A percentile compares a stretch with the other conserved stretches of the same genome.
Conservation (phyloP, 2,113 vertebrate species). For the Tragelaphus strepsiceros region DNA sequence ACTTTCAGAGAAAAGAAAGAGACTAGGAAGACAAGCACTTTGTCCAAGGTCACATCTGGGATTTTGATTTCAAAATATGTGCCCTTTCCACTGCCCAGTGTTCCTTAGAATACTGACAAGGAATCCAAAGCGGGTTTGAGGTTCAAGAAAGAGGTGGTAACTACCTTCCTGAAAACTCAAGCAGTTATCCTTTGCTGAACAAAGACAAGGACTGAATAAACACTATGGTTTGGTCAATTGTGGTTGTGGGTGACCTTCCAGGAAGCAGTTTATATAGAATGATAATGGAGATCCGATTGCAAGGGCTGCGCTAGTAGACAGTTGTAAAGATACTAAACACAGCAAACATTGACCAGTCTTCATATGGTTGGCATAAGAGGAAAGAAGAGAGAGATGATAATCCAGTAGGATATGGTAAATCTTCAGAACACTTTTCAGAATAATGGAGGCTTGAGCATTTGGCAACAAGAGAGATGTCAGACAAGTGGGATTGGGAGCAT, state of each 20-base stretch:
- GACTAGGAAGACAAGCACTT: not conserved
- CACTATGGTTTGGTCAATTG: not conserved
- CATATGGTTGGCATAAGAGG: not conserved
- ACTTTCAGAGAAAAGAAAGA: not conserved
- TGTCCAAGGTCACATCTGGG: not conserved
- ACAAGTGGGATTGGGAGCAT: not conserved
- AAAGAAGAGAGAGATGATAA: not conserved
- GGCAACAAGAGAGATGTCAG: not conserved
- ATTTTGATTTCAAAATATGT: not conserved
- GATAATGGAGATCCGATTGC: not conserved
- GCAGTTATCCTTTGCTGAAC: not conserved
- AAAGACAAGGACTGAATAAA: not conserved
- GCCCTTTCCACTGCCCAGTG: not conserved
- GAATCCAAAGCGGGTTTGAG: not conserved
- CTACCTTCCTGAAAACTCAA: not conserved
- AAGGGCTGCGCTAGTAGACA: not conserved
- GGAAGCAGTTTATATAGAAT: not conserved
- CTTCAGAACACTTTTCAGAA: slow-evolving; percentile 3
- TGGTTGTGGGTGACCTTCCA: not conserved
- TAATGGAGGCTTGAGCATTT: not conserved
- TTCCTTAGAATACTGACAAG: not conserved
- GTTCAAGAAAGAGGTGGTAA: not conserved
- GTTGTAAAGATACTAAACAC: not conserved
- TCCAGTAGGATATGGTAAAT: not conserved
- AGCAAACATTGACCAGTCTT: not conserved